phyloP scores from a whole-genome alignment of 2,113 vertebrate genomes.

The Chinchilla lanigera region DNA sequence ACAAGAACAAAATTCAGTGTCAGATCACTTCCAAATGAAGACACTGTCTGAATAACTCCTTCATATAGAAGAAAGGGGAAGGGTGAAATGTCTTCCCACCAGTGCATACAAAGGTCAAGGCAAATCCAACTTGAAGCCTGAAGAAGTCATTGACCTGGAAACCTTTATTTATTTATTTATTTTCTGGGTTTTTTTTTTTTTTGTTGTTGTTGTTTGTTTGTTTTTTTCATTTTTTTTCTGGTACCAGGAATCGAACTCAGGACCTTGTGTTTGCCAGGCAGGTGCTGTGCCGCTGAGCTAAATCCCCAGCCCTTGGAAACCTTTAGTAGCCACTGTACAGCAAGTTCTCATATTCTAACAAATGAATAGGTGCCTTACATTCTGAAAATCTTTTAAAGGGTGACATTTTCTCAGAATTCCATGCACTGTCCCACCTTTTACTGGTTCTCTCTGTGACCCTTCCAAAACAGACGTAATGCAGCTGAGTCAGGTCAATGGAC shows the following conservation, averaged over 20 bases:
- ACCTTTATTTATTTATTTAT: too few species aligned
- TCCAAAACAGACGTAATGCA: background rate
- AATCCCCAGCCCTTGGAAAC: too few species aligned
- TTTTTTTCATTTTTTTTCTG: too few species aligned
- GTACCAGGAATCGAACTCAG: too few species aligned
- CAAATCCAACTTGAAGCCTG: background rate
- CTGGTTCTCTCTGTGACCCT: background rate
- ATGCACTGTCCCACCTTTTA: background rate
- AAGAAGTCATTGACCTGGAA: background rate
- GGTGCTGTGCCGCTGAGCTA: too few species aligned
- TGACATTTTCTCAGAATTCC: background rate
- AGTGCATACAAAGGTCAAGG: background rate
- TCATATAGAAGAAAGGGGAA: background rate
- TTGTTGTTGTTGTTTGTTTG: too few species aligned
- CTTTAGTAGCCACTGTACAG: background rate
- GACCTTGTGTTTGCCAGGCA: too few species aligned
- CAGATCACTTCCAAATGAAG: background rate
- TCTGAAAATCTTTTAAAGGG: background rate
- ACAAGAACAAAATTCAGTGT: background rate
- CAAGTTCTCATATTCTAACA: background rate
- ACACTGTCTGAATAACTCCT: background rate
- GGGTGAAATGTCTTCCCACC: rapidly evolving
- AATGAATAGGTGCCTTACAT: background rate
- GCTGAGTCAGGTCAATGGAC: background rate
- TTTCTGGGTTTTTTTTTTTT: too few species aligned